Base-by-base conservation (phyloP, 2,888 invertebrate genomes). In the Drosophila recens region DNA sequence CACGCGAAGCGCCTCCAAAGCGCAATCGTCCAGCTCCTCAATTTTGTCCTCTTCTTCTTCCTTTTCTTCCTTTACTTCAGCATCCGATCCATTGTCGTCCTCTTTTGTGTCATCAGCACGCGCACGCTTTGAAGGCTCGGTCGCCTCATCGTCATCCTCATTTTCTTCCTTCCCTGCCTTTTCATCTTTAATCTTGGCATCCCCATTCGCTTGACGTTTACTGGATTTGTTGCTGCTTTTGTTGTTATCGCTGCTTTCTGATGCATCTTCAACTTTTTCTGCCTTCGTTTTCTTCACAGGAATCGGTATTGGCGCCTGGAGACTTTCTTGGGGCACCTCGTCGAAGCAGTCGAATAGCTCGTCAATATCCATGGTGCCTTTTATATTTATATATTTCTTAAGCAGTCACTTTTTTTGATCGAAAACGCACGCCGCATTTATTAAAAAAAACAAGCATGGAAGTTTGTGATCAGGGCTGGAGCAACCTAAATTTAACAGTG, bases 1-100 rank as follows among this genome's bases (percentile, higher is more conserved):
- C 10, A 97, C 96, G 71, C 95, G 95, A 40, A 97, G 93, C 67
- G 96, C 95, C 51, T 96, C 96, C 78, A 96, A 93, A 87, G 96
- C 97, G 89, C 87, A 88, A 61, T 92, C 91, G 54, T 92, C 92
- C 17, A 92, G 67, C 10, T 74, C 63, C 3, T 73, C 71, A 3
- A 46, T 38, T 13, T 54, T 46, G 0, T 52, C 67, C 1, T 68
- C 67, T 2, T 68, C 67, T 3, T 70, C 66, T 3, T 68, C 66
- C 2, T 68, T 62, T 33, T 64, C 66, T 23, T 33, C 48, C 4
- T 45, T 45, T 0, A 23, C 43, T 6, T 71, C 74, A 9, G 56
- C 66, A 8, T 71, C 64, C 0, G 63, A 48, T 17, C 68, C 72
- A 11, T 72, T 40, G 4, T 67, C 57, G n/a, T 8, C 4, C 10